Evolutionary conservation across 2,888 invertebrate genomes (phyloP).

Genomic region (Drosophila hawaiiensis): DNA sequence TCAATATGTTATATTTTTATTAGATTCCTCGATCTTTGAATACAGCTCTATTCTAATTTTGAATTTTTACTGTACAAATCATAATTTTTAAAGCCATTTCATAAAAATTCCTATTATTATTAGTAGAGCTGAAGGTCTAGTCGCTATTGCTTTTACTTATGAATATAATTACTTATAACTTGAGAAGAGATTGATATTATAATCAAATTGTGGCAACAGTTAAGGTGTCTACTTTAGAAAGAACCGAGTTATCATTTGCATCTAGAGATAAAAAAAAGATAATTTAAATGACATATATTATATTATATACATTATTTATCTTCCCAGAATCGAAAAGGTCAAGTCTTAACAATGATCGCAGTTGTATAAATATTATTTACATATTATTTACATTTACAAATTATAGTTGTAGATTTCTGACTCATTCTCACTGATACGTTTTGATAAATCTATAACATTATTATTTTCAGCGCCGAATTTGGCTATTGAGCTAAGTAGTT

Average conservation of each 20-base stretch:
- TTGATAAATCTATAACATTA: background rate
- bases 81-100: background rate
- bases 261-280: no score
- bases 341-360: background rate
- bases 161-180: background rate
- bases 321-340: background rate
- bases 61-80: background rate
- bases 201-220: background rate
- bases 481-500: background rate
- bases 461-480: slow-evolving; percentile 5
- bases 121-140: background rate
- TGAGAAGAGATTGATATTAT: background rate
- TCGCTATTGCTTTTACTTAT: background rate
- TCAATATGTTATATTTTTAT: background rate
- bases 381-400: no score
- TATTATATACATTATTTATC: no score
- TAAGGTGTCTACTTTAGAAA: background rate
- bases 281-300: no score
- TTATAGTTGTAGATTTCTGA: background rate
- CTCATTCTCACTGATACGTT: background rate
- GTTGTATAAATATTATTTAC: no score
- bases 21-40: background rate
- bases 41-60: background rate
- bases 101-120: background rate
- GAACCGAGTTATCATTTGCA: background rate